phyloP scores from a whole-genome alignment of 2,888 invertebrate species.

The Tineola bisselliella region DNA sequence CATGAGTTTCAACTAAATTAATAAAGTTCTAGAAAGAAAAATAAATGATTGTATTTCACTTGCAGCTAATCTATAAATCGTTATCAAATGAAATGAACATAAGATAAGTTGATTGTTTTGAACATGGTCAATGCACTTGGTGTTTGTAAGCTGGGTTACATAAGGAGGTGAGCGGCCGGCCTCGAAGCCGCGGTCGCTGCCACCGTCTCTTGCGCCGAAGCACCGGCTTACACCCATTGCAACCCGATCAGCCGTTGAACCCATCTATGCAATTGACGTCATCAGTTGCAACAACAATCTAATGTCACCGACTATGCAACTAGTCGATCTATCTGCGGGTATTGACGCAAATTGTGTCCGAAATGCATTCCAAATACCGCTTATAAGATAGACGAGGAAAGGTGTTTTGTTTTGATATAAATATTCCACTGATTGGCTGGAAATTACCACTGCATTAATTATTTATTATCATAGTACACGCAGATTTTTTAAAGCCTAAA shows the following conservation, averaged over 20 bases:
- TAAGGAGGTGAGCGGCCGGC: slow-evolving; percentile 63
- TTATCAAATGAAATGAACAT: background rate
- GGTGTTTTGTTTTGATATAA: too few species aligned
- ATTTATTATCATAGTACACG: too few species aligned
- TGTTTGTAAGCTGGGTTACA: slow-evolving; percentile 28
- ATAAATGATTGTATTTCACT: background rate
- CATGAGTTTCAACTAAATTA: too few species aligned
- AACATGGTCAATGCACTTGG: slow-evolving; percentile 34
- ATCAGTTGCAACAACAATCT: background rate
- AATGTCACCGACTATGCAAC: background rate
- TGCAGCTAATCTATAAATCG: background rate
- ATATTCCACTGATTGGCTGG: too few species aligned
- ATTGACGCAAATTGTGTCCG: background rate
- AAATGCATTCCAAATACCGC: too few species aligned
- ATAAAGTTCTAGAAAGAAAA: too few species aligned
- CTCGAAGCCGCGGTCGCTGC: slow-evolving; percentile 29
- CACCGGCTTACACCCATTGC: background rate
- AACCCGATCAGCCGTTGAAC: slow-evolving; percentile 4
- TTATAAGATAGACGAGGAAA: too few species aligned
- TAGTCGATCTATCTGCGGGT: background rate
- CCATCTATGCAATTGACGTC: slow-evolving; percentile 6
- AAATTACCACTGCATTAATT: too few species aligned
- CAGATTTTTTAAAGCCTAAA: too few species aligned
- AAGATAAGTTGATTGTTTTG: slow-evolving; percentile 29
- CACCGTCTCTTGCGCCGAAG: slow-evolving; percentile 1